Base-by-base conservation (phyloP, 2,113 vertebrate genomes). In the Chamaetylas fuelleborni region DNA sequence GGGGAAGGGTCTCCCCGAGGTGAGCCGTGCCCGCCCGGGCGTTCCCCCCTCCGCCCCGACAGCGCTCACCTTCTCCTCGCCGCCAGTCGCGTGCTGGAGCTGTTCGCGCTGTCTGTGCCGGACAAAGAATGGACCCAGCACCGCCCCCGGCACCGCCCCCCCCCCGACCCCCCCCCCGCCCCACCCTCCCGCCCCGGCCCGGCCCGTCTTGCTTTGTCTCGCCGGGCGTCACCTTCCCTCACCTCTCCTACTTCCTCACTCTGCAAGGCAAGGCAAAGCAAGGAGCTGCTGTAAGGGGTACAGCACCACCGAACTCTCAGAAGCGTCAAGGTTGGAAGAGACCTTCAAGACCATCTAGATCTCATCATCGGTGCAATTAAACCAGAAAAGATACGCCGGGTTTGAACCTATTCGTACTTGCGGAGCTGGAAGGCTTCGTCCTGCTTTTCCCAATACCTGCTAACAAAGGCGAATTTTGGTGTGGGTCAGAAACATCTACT, bases 151-250 rank as follows among this genome's bases (percentile, higher is more conserved):
- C 22, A 1, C 14, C 24, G 60, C 82, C 16, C 42, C 70, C 9
- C 45, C 47, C 47, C 47, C 11, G 22, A 23, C 47, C 47, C 8
- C 29, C 19, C 18, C 11, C 43, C 43, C 8, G 43, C 43, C 19
- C 43, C 43, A 3, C 18, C 36, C 10, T 9, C 42, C 38, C 38
- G 38, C 12, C 4, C 43, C 13, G 47, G 7, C 47, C 50, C 50
- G 26, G 5, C 51, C 26, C 50, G 16, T 8, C 25, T 31, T 1
- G 15, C 23, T 9, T 36, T 25, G 14, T 7, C 14, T 22, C 17
- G 25, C 25, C 9, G 1, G 2, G 24, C 51, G 1, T 48, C 12
- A 1, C 25, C 10, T 7, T 2, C 31, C 43, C 4, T 17, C 16
- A 19, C 7, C 6, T 18, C 9, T 36, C 7, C 5, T 26, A 3